phyloP scores from a whole-genome alignment of 2,888 invertebrate genomes.

The Andrena bicolor region DNA sequence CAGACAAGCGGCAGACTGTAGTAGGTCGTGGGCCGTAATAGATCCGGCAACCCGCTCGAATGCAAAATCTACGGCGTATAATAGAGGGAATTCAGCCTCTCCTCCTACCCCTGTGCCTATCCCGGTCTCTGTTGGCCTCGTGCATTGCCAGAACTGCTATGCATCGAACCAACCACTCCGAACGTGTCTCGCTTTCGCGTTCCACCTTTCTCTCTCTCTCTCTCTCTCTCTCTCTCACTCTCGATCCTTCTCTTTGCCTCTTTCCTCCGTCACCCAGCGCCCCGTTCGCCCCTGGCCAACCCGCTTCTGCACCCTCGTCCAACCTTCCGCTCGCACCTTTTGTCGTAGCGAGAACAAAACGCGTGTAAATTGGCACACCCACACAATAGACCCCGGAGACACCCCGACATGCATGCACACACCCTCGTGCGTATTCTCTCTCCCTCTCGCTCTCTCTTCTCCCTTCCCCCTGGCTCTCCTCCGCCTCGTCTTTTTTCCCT shows the following conservation, averaged over 20 bases:
- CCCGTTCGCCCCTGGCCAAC: constrained; percentile 50
- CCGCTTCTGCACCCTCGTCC: constrained; percentile 58
- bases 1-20: constrained; percentile 59
- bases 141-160: constrained; percentile 53
- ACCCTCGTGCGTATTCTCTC: constrained; percentile 24
- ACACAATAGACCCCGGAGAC: constrained; percentile 71
- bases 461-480: constrained; percentile 34
- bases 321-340: constrained; percentile 80
- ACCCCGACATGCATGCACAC: constrained; percentile 46
- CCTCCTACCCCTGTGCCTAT: constrained; percentile 10
- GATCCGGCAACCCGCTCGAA: constrained; percentile 62
- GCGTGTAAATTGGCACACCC: constrained; percentile 82
- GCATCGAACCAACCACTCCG: constrained; percentile 67
- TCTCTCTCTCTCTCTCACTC: constrained; percentile 54
- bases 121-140: constrained; percentile 44
- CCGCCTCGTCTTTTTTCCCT: constrained; percentile 52
- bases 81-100: constrained; percentile 60
- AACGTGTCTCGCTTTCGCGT: constrained; percentile 50
- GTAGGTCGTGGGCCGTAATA: constrained; percentile 56
- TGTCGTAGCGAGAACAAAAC: constrained; percentile 81
- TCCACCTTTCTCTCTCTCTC: constrained; percentile 55
- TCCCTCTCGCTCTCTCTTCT: constrained; percentile 3
- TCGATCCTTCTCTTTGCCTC: constrained; percentile 4
- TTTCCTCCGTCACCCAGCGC: constrained; percentile 61
- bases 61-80: constrained; percentile 68